Percentiles rank a stretch among this genome's conserved stretches.
Evolutionary conservation across 2,797 vertebrate species (phyloP).

Genomic region (Mico argentatus): DNA sequence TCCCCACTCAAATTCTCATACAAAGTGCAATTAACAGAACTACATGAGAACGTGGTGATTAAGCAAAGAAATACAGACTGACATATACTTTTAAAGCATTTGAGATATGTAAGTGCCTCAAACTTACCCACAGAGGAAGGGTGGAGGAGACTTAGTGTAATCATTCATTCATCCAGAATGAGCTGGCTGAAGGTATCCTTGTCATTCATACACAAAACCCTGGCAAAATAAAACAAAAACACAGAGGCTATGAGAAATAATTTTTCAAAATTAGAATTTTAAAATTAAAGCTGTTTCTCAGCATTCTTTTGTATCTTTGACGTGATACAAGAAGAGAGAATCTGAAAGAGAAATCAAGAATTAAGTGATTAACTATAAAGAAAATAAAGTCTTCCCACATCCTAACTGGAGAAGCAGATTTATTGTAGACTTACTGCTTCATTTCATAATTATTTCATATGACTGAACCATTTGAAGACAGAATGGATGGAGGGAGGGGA

Average conservation of each 20-base stretch:
- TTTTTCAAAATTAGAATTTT: not conserved
- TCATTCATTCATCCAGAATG: not conserved
- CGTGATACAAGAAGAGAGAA: not conserved
- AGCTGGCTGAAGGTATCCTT: not conserved
- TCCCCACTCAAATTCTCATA: not conserved
- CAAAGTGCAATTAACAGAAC: not conserved
- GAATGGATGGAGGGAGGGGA: rapidly evolving
- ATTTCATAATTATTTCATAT: not conserved
- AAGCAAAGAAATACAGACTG: not conserved
- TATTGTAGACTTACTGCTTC: not conserved
- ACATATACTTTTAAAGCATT: not conserved
- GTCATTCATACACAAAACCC: not conserved
- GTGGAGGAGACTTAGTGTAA: rapidly evolving
- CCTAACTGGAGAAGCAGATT: not conserved
- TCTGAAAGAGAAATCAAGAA: not conserved
- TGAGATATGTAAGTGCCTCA: not conserved
- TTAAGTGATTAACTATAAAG: not conserved
- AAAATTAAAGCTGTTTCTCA: not conserved
- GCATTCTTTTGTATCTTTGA: not conserved
- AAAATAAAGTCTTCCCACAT: not conserved
- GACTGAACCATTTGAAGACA: not conserved
- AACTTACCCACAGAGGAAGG: conserved; percentile 16
- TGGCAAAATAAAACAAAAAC: not conserved
- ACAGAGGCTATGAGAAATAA: not conserved
- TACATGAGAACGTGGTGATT: not conserved